phyloP scores from a whole-genome alignment of 2,888 invertebrate genomes.

The Noctua pronuba region DNA sequence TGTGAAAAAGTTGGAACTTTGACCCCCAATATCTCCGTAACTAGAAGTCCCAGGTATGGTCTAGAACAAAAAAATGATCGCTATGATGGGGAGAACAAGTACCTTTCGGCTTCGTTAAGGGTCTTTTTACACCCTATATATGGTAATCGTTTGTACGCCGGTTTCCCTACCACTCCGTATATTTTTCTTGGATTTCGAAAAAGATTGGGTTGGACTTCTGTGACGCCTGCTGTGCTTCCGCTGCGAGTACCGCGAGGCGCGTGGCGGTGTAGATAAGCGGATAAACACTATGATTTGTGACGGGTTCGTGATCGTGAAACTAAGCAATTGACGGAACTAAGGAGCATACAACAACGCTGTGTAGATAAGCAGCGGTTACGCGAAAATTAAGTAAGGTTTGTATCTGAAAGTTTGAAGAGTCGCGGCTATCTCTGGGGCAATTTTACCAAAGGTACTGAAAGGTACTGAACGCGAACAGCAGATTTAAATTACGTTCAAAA shows the following conservation, averaged over 20 bases:
- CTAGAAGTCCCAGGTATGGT: too few species aligned
- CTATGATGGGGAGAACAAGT: too few species aligned
- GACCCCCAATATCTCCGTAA: too few species aligned
- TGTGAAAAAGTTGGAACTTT: too few species aligned
- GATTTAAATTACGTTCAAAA: background rate
- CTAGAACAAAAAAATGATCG: too few species aligned
- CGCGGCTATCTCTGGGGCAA: background rate
- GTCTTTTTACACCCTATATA: too few species aligned
- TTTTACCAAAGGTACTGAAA: background rate
- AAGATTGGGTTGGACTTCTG: constrained; percentile 23
- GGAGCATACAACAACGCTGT: background rate
- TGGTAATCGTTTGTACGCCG: too few species aligned
- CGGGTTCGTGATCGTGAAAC: constrained; percentile 20
- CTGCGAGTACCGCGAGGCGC: background rate
- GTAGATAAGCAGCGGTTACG: background rate
- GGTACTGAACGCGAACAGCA: too few species aligned
- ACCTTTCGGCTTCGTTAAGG: too few species aligned
- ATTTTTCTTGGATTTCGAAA: background rate
- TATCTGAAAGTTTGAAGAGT: background rate
- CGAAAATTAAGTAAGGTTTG: background rate
- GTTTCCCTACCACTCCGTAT: too few species aligned
- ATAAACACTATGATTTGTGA: constrained; percentile 37
- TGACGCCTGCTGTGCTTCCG: background rate
- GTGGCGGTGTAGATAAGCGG: constrained; percentile 12
- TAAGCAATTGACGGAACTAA: constrained; percentile 24